phyloP scores from a whole-genome alignment of 2,113 vertebrate genomes.

The Megaleporinus macrocephalus region DNA sequence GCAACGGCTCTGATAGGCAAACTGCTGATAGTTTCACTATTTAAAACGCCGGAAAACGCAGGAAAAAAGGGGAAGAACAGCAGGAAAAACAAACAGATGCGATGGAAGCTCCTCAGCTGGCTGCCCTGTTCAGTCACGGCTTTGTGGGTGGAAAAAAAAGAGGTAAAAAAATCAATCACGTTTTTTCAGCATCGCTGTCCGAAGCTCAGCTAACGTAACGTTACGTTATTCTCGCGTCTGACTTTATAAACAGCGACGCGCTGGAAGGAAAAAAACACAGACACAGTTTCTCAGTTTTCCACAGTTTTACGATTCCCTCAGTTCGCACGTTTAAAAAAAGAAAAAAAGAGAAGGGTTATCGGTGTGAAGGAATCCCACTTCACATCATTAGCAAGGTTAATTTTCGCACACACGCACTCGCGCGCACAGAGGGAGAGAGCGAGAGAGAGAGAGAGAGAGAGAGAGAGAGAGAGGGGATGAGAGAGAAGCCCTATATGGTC shows the following conservation, averaged over 20 bases:
- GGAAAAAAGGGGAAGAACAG: not conserved
- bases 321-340: slow-evolving; percentile 2
- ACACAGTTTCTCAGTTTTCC: not conserved
- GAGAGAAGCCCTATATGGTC: slow-evolving; percentile 29
- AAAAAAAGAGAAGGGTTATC: not conserved
- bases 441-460: not conserved
- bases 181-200: slow-evolving; percentile 42
- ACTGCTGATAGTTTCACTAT: slow-evolving; percentile 40
- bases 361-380: slow-evolving; percentile 60
- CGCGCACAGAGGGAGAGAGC: not conserved
- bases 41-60: slow-evolving; percentile 4
- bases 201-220: not conserved
- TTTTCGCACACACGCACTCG: slow-evolving; percentile 21
- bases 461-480: not conserved
- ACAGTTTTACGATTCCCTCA: not conserved
- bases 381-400: slow-evolving; percentile 54
- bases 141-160: slow-evolving; percentile 36
- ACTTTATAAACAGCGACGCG: slow-evolving; percentile 39
- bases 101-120: slow-evolving; percentile 31
- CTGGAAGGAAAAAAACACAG: not conserved
- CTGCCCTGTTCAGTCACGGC: slow-evolving; percentile 30
- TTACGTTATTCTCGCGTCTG: slow-evolving; percentile 27
- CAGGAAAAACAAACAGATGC: slow-evolving; percentile 4
- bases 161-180: slow-evolving; percentile 46
- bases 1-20: not conserved